Evolutionary conservation across 2,888 invertebrate species (phyloP), one percentile per base, ranked within the genome.

Genomic region (Ephialtes manifestator): DNA sequence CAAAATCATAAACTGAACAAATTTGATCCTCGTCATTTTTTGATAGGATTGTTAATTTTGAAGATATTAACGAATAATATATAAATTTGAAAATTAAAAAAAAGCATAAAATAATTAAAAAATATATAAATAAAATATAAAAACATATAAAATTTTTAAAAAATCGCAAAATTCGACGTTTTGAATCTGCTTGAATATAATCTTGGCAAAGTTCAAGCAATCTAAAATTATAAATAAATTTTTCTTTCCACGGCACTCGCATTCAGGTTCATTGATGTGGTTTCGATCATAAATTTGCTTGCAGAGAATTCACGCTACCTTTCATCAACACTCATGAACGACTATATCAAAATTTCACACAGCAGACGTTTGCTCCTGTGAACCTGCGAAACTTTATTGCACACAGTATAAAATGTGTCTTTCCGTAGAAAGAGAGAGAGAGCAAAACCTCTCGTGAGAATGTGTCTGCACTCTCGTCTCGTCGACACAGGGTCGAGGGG

Each of bases 391-490:
- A 0, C 39, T 39, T 39, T 2, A 39, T 39, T 39, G 39, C 39
- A 51, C 48, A n/a, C 31, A 28, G 58, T 68, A 28, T 35, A 78
- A 68, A 39, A 31, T 15, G 35, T 31, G 51, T n/a, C 31, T 51
- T 51, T 60, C 39, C 43, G 55, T 28, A 51, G 55, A 15, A 35
- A 10, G 58, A 28, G 48, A 2, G 39, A 39, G 46, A 10, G 58
- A 28, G 48, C 2, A 28, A 39, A 35, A 76, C 51, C 48, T 35
- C 81, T 72, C 58, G 83, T 53, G 68, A 78, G 77, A 67, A 72
- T 58, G 77, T 78, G 78, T 83, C 78, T 79, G 83, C 60, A 7
- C 68, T 68, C 60, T 67, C 74, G 83, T 74, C 78, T 83, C 78
- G 74, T 68, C 77, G 77, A 46, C 74, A 72, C 68, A 48, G 74